phyloP scores from a whole-genome alignment of 2,113 vertebrate species.

The Odobenus rosmarus region DNA sequence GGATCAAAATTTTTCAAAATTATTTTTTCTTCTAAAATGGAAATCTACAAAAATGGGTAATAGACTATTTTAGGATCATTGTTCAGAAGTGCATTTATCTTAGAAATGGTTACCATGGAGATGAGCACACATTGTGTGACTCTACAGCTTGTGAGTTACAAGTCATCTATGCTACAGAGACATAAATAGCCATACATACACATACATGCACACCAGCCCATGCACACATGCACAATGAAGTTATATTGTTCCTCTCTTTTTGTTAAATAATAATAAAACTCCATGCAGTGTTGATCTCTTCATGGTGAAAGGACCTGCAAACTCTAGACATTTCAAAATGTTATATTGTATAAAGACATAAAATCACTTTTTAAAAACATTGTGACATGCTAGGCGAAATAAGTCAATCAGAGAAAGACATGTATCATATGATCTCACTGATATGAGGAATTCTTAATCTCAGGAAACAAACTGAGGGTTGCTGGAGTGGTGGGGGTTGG shows the following conservation, averaged over 20 bases:
- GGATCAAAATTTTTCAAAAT: constrained; percentile 51
- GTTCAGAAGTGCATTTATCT: constrained; percentile 72
- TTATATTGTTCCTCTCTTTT: not conserved
- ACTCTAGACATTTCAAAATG: not conserved
- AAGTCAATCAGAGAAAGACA: no score
- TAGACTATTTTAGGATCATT: constrained; percentile 73
- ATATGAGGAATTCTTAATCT: no score
- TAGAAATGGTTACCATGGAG: constrained; percentile 78
- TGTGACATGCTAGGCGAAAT: not conserved
- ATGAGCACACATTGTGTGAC: constrained; percentile 62
- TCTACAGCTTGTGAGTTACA: constrained; percentile 72
- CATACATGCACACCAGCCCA: not conserved
- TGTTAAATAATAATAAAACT: not conserved
- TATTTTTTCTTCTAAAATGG: constrained; percentile 35
- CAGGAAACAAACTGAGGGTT: no score
- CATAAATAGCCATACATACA: constrained; percentile 29
- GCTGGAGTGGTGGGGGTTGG: no score
- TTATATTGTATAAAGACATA: not conserved
- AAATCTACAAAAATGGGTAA: constrained; percentile 71
- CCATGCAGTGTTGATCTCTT: constrained; percentile 55
- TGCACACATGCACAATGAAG: not conserved
- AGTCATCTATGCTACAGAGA: constrained; percentile 59
- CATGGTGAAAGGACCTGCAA: not conserved
- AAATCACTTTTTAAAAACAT: constrained; percentile 27
- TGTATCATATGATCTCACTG: no score